Evolutionary conservation across 1,140 invertebrate genomes (phyloP), one percentile per base, ranked within the genome.

Genomic region (Eueides isabella): DNA sequence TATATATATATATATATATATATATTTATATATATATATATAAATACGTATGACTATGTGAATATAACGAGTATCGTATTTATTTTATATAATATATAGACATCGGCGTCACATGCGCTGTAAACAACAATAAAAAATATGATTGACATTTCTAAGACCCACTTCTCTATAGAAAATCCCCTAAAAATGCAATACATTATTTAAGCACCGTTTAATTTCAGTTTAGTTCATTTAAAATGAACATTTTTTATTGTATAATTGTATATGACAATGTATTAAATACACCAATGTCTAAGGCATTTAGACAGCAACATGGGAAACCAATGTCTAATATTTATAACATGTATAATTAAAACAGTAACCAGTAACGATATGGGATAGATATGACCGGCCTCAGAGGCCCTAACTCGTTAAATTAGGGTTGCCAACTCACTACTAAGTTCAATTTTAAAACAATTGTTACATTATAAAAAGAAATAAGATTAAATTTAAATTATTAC

Each of bases 1-100:
- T 14, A 12, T 38, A 38, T 38, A 16, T 41, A 16, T n/a, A 19
- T 38, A 38, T 38, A 38, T 87, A 88, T 86, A 85, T 88, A 71
- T 75, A 77, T 74, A 73, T 72, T 67, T 38, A 38, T 38, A 38
- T 38, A 2, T 14, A 12, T 38, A 38, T 38, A 16, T 41, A 16
- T n/a, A 19, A 14, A 38, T 38, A 38, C 16, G 12, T 16, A 33
- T 44, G 70, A 71, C 61, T 67, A 74, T 67, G 29, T 65, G 44
- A 80, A 44, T 28, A 63, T 64, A 69, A 55, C 48, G 48, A 55
- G 48, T 55, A 55, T 55, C 48, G 9, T 55, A 23, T 73, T 76
- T 70, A 31, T 16, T 29, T 63, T n/a, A n/a, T n/a, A n/a, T n/a
- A n/a, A 61, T 72, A 31, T 64, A 63, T 31, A 23, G 48, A 55